Evolutionary conservation across 2,888 invertebrate species (phyloP).

Genomic region (Polia nebulosa): DNA sequence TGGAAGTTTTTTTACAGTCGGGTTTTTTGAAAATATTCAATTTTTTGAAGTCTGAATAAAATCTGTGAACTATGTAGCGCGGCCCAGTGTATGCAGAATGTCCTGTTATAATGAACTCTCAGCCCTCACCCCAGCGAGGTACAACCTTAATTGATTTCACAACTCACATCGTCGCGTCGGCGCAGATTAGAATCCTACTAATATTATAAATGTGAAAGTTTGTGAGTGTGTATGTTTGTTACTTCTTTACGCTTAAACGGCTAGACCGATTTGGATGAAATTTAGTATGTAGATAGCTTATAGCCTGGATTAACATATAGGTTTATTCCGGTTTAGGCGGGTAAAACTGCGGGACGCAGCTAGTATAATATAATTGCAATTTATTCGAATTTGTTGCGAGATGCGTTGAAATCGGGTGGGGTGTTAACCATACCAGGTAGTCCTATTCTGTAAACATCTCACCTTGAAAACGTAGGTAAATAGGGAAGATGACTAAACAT

Average conservation of each 20-base stretch:
- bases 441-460: neutral
- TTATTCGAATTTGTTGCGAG: conserved; percentile 46
- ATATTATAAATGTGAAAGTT: no score
- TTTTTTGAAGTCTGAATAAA: neutral
- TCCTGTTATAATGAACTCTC: conserved; percentile 63
- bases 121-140: conserved; percentile 44
- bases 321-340: no score
- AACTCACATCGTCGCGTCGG: conserved; percentile 41
- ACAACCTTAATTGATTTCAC: conserved; percentile 65
- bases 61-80: conserved; percentile 53
- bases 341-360: no score
- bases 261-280: no score
- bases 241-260: no score
- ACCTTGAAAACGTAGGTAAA: no score
- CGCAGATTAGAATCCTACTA: conserved; percentile 52
- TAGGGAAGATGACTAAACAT: no score
- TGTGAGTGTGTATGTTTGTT: no score
- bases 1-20: no score
- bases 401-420: conserved; percentile 10
- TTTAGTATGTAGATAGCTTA: no score
- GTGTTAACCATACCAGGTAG: neutral
- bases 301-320: no score
- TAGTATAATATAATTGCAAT: conserved; percentile 52
- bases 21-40: no score
- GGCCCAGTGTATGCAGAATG: conserved; percentile 52